Conservation (phyloP, 2,113 vertebrate genomes). For the Corapipo altera region DNA sequence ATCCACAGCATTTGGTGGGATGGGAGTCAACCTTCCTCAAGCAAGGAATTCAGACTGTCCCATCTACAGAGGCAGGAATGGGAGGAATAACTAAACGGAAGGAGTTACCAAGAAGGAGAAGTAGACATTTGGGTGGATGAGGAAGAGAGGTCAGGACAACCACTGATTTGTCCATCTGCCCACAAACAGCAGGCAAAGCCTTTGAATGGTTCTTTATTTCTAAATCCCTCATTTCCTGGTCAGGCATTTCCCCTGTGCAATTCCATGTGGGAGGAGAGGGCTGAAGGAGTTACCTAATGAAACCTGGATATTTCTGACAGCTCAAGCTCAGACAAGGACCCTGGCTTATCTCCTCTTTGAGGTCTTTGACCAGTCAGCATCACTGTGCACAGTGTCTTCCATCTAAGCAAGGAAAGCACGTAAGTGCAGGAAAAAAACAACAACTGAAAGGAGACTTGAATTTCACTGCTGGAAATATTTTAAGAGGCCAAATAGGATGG, state of each 20-base stretch:
- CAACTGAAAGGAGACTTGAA: not conserved
- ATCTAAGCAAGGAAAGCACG: not conserved
- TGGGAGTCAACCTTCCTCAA: not conserved
- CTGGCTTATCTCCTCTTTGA: not conserved
- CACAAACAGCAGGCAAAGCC: not conserved
- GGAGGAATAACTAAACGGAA: not conserved
- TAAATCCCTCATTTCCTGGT: not conserved
- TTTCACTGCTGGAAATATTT: not conserved
- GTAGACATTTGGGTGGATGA: not conserved
- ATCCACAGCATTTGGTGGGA: not conserved
- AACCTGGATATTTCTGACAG: not conserved
- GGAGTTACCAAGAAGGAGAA: not conserved
- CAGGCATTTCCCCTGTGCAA: not conserved
- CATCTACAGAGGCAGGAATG: not conserved
- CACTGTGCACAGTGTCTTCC: not conserved
- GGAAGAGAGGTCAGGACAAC: not conserved
- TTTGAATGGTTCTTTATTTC: not conserved
- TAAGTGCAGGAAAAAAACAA: not conserved
- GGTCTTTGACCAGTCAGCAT: not conserved
- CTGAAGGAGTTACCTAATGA: not conserved
- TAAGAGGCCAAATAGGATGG: not conserved
- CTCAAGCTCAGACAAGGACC: not conserved
- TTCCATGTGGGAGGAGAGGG: not conserved
- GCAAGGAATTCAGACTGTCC: not conserved
- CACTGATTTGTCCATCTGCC: not conserved